Evolutionary conservation across 2,113 vertebrate genomes (phyloP).

Genomic region (Chitala chitala): DNA sequence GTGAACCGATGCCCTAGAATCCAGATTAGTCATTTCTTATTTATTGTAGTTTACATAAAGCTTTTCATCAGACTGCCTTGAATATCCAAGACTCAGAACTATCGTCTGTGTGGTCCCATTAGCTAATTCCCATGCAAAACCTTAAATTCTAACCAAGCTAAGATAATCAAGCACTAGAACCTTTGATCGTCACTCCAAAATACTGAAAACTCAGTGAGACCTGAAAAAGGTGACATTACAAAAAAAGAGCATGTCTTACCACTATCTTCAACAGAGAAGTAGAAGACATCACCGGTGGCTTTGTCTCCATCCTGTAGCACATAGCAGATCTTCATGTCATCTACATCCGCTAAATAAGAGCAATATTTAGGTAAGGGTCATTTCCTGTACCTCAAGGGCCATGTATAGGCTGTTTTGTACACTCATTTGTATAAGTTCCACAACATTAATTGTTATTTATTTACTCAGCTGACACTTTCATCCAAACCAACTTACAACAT

Average conservation of each 20-base stretch:
- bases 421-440: too few relatives aligned
- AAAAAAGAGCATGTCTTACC: constrained; percentile 59
- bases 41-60: neutral
- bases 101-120: neutral
- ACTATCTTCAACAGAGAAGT: constrained; percentile 71
- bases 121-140: neutral
- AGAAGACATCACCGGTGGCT: constrained; percentile 70
- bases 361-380: neutral
- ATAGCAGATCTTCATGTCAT: constrained; percentile 80
- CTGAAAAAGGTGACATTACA: neutral
- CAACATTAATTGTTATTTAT: too few relatives aligned
- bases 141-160: neutral
- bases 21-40: neutral
- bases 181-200: neutral
- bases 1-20: neutral
- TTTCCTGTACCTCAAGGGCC: neutral
- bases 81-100: too few relatives aligned
- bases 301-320: constrained; percentile 65
- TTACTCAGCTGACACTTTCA: too few relatives aligned
- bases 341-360: constrained; percentile 69
- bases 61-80: too few relatives aligned
- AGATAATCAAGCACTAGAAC: neutral
- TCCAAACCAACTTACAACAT: too few relatives aligned
- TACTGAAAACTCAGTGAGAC: neutral
- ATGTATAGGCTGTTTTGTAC: neutral